A percentile compares a stretch with the other conserved stretches of the same genome.
Conservation (phyloP, 2,888 invertebrate species). For the Caenorhabditis macrosperma region DNA sequence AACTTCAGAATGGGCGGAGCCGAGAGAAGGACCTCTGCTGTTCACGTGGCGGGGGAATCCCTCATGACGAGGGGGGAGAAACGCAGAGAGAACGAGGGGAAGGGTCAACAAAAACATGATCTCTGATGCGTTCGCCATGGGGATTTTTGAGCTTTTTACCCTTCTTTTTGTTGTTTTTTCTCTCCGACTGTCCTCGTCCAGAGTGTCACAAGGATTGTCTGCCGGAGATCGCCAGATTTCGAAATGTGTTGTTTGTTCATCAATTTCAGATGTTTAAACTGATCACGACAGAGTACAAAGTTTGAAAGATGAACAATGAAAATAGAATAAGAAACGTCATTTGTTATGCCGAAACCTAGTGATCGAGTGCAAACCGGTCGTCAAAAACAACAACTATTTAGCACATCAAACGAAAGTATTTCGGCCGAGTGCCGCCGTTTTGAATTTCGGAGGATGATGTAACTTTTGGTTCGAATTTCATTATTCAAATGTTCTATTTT, state of each 20-base stretch:
- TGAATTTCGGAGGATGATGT: too few relatives aligned
- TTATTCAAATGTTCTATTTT: too few relatives aligned
- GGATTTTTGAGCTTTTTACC: constrained; percentile 25
- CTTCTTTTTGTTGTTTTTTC: constrained; percentile 23
- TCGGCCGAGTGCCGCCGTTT: too few relatives aligned
- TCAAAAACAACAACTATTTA: too few relatives aligned
- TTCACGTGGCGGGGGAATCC: constrained; percentile 21
- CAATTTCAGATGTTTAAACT: not conserved
- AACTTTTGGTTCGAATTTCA: too few relatives aligned
- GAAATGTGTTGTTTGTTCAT: not conserved
- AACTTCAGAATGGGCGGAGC: not conserved
- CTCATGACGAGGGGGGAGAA: constrained; percentile 19
- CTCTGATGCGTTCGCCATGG: constrained; percentile 36
- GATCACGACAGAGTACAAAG: not conserved
- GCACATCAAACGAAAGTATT: too few relatives aligned
- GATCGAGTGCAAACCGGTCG: not conserved
- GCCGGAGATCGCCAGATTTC: not conserved
- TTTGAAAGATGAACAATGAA: not conserved
- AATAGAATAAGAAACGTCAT: not conserved
- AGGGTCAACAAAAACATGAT: constrained; percentile 45
- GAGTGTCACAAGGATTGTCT: not conserved
- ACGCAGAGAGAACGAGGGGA: constrained; percentile 24
- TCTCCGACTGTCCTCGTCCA: not conserved
- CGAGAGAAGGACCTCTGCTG: not conserved
- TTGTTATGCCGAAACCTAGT: not conserved